Evolutionary conservation across 2,113 vertebrate genomes (phyloP).

Genomic region (Diglossa brunneiventris): DNA sequence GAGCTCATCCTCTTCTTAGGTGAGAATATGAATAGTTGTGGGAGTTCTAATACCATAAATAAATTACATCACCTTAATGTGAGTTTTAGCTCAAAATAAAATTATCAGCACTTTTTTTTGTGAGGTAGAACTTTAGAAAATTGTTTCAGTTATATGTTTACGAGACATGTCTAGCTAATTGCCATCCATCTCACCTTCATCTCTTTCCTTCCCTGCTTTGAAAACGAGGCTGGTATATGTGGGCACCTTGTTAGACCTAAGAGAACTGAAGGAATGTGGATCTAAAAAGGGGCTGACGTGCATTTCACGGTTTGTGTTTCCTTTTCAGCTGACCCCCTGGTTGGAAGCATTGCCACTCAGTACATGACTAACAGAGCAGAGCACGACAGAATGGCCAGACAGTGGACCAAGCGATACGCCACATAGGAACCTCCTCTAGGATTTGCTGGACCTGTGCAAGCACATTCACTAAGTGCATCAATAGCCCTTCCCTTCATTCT

Average conservation of each 20-base stretch:
- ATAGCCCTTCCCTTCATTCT: constrained; percentile 76
- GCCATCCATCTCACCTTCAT: background rate
- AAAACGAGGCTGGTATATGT: background rate
- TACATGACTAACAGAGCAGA: constrained; percentile 97
- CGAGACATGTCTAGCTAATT: background rate
- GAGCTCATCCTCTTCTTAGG: background rate
- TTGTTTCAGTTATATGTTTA: background rate
- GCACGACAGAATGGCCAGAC: constrained; percentile 95
- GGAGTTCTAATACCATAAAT: background rate
- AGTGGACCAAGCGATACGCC: constrained; percentile 96
- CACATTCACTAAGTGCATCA: constrained; percentile 98
- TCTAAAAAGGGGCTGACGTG: background rate
- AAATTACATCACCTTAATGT: background rate
- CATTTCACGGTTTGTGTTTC: constrained; percentile 53
- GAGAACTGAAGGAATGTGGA: background rate
- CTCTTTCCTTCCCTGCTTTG: background rate
- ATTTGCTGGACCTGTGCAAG: constrained; percentile 86
- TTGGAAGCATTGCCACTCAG: constrained; percentile 96
- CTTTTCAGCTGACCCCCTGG: constrained; percentile 91
- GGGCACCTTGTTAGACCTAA: background rate
- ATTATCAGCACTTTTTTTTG: background rate
- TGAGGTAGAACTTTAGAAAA: background rate
- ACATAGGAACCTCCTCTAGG: constrained; percentile 79
- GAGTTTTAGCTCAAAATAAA: background rate
- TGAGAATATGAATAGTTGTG: background rate